phyloP scores from a whole-genome alignment of 64 coral and sea anemone genomes.

The Montipora capricornis region DNA sequence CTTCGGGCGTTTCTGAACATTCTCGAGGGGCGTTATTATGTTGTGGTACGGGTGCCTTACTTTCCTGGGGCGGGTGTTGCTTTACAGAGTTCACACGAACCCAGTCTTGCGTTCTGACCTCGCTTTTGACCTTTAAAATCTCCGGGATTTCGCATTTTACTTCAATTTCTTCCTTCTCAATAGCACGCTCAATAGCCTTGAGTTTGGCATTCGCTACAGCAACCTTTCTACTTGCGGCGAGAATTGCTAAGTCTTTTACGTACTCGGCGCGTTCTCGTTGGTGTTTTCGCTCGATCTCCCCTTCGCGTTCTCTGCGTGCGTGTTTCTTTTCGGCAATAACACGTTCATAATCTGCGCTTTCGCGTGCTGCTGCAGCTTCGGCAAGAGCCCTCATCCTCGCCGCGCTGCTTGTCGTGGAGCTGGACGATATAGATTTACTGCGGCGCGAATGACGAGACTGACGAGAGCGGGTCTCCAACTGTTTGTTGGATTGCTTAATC shows the following conservation, averaged over 20 bases:
- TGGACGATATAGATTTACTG: not conserved
- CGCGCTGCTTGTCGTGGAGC: not conserved
- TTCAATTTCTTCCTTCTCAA: slow-evolving; percentile 34
- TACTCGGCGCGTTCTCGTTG: slow-evolving; percentile 16
- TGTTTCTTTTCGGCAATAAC: slow-evolving; percentile 54
- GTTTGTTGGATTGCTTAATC: slow-evolving; percentile 47
- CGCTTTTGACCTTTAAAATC: slow-evolving; percentile 6
- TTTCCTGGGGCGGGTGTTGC: not conserved
- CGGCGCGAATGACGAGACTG: not conserved
- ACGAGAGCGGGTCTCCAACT: slow-evolving; percentile 23
- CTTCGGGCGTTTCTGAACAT: not conserved
- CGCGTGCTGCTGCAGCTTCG: slow-evolving; percentile 2
- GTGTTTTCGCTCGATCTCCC: slow-evolving; percentile 14
- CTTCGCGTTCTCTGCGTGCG: slow-evolving; percentile 30
- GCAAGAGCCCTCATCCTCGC: not conserved
- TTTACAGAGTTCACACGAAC: not conserved
- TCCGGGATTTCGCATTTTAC: not conserved
- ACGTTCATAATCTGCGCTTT: slow-evolving; percentile 23
- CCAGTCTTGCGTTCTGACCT: not conserved
- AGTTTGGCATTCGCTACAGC: slow-evolving; percentile 61
- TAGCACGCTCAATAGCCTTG: slow-evolving; percentile 40
- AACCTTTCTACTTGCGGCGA: slow-evolving; percentile 29
- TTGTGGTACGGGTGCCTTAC: not conserved
- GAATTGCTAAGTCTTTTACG: slow-evolving; percentile 1
- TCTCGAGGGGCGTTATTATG: not conserved